Percentiles rank a stretch among this genome's conserved stretches.
These are phyloP conservation scores for Bungarus multicinctus DNA, from an alignment of 2,113 vertebrate genomes.

Conservation along the genomic window DNA sequence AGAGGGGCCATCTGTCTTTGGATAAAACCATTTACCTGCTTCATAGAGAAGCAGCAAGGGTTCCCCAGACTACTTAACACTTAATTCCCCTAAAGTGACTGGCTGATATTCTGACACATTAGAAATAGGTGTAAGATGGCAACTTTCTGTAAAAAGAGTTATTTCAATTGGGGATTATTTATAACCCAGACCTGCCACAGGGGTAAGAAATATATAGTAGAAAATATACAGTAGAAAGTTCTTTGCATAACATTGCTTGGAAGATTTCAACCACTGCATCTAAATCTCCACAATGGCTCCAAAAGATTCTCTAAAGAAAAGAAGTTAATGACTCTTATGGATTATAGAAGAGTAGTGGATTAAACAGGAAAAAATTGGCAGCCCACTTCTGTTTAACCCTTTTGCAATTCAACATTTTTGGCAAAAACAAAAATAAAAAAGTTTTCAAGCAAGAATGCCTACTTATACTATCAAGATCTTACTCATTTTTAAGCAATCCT, in stretches of 20 bases:
- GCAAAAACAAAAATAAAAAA: not conserved
- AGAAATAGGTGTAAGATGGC: not conserved
- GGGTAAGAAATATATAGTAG: not conserved
- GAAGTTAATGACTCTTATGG: not conserved
- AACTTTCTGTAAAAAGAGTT: not conserved
- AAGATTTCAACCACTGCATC: not conserved
- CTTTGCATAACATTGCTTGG: constrained; percentile 2
- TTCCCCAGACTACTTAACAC: not conserved
- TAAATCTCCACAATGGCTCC: not conserved
- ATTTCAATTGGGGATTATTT: not conserved
- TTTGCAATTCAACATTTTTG: not conserved
- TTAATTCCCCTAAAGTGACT: not conserved
- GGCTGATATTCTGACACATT: not conserved
- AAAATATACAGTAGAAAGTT: not conserved
- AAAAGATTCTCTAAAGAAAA: constrained; percentile 1
- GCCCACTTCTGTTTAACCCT: not conserved
- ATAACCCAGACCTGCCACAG: not conserved
- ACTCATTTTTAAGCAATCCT: not conserved
- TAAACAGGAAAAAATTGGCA: not conserved
- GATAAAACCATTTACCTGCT: not conserved
- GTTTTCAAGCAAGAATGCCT: not conserved
- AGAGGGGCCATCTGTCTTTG: not conserved
- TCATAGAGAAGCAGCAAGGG: not conserved
- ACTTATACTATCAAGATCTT: not conserved
- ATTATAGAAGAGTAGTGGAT: not conserved